Conservation (phyloP, 92 coral and sea anemone species). For the Pocillopora grandis region DNA sequence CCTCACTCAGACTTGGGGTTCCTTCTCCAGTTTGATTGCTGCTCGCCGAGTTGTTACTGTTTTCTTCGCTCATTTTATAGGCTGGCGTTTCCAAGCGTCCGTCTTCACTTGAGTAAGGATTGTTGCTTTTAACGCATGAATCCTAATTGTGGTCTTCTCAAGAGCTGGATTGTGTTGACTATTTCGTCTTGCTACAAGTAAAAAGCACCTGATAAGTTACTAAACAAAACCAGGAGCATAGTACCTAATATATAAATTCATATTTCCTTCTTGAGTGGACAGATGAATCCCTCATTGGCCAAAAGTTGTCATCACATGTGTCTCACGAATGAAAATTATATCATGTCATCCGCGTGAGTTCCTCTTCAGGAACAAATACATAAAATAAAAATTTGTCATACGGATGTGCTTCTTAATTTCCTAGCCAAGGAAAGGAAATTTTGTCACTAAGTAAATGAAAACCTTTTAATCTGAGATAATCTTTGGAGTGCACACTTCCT, state of each 20-base stretch:
- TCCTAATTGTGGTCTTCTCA: no score
- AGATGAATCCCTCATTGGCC: background rate
- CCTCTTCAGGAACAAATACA: conserved; percentile 1
- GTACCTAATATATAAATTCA: no score
- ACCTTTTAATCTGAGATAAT: background rate
- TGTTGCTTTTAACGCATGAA: no score
- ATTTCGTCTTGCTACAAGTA: no score
- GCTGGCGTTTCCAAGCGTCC: conserved; percentile 5
- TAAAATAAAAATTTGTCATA: background rate
- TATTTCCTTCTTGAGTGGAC: no score
- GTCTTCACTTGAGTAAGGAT: no score
- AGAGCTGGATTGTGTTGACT: no score
- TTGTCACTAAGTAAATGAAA: background rate
- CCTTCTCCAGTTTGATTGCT: conserved; percentile 14
- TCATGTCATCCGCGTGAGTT: background rate
- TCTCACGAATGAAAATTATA: background rate
- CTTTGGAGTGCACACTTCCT: no score
- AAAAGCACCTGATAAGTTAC: no score
- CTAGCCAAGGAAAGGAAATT: background rate
- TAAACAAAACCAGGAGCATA: no score
- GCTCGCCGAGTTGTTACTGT: background rate
- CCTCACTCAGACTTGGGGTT: conserved; percentile 33
- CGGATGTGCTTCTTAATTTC: conserved; percentile 1
- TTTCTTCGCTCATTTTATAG: background rate
- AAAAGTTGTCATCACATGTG: background rate